Evolutionary conservation across 2,888 invertebrate species (phyloP).

Genomic region (Acanthosepion esculentum): DNA sequence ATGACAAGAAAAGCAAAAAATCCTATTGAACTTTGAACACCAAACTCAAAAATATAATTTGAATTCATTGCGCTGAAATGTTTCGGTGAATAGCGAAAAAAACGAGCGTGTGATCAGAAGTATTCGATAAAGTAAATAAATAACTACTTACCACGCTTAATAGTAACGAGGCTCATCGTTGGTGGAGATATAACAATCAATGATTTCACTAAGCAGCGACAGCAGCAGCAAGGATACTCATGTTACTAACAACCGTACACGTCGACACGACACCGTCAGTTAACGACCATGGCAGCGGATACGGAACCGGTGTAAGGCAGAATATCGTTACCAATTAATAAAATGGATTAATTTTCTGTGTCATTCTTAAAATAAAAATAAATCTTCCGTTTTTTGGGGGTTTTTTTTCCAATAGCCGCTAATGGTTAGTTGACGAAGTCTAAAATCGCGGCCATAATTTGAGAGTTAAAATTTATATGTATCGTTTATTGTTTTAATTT

Average conservation of each 20-base stretch:
- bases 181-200: not conserved
- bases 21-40: too few species aligned
- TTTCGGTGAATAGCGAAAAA: not conserved
- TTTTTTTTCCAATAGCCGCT: too few species aligned
- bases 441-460: too few species aligned
- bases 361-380: too few species aligned
- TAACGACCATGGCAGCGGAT: not conserved
- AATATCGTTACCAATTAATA: not conserved
- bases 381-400: too few species aligned
- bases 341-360: too few species aligned
- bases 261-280: not conserved
- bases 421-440: too few species aligned
- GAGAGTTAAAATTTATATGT: too few species aligned
- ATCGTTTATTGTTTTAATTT: too few species aligned
- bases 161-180: constrained; percentile 6
- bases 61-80: not conserved
- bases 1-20: too few species aligned
- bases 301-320: constrained; percentile 36
- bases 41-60: not conserved
- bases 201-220: not conserved
- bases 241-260: constrained; percentile 3
- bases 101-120: not conserved
- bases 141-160: constrained; percentile 23
- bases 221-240: not conserved
- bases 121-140: not conserved